Conservation (phyloP, 2,113 vertebrate genomes). For the Leptocoma aspasia region DNA sequence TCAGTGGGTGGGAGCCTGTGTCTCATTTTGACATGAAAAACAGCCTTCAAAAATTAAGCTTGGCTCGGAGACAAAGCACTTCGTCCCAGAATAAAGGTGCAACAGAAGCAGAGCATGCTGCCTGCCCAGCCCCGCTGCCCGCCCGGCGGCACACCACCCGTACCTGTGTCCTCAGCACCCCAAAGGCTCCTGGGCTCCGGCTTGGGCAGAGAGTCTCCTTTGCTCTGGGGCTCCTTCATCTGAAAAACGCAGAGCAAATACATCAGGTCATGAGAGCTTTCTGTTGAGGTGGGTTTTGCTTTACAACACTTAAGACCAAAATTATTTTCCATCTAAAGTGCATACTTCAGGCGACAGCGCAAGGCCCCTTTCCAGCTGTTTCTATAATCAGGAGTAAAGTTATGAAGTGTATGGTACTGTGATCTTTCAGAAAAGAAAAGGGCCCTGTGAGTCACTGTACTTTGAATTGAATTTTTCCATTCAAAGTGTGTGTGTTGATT, state of each 20-base stretch:
- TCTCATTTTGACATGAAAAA: not conserved
- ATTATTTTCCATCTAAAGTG: not conserved
- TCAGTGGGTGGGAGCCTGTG: not conserved
- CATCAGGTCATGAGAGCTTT: not conserved
- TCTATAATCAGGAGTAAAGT: not conserved
- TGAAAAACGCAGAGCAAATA: constrained; percentile 68
- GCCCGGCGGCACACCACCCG: fast-evolving
- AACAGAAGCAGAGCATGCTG: not conserved
- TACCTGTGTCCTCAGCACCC: constrained; percentile 74
- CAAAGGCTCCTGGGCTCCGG: constrained; percentile 70
- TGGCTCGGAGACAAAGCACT: not conserved
- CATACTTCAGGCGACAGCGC: fast-evolving
- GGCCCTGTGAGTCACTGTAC: not conserved
- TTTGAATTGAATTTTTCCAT: not conserved
- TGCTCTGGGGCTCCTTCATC: constrained; percentile 70
- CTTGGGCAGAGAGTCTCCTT: constrained; percentile 53
- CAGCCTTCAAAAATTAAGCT: not conserved
- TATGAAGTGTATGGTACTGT: not conserved
- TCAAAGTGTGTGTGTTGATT: not conserved
- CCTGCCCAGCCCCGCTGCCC: fast-evolving
- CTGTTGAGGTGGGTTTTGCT: not conserved
- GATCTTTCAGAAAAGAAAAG: not conserved
- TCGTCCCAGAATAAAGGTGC: not conserved
- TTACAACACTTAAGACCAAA: not conserved
- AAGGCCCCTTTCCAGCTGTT: not conserved